Percentiles rank a stretch among this genome's conserved stretches.
Evolutionary conservation across 2,888 invertebrate species (phyloP).

Genomic region (Troides oblongomaculatus): DNA sequence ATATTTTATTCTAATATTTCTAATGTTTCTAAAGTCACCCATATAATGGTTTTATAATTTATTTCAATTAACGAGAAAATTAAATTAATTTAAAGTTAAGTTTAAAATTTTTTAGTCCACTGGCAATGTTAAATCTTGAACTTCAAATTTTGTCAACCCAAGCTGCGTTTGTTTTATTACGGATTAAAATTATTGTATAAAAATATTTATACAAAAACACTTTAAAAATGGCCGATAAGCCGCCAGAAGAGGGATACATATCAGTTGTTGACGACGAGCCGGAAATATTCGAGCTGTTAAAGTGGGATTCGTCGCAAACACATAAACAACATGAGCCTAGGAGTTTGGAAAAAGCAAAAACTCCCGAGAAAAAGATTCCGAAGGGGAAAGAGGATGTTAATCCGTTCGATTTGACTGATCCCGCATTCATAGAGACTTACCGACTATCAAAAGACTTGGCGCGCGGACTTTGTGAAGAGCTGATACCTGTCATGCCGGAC

Average conservation of each 20-base stretch:
- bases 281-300: conserved; percentile 69
- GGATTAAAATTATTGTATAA: conserved; percentile 36
- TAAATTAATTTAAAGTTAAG: too few relatives aligned
- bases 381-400: conserved; percentile 57
- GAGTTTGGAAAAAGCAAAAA: conserved; percentile 60
- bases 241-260: conserved; percentile 71
- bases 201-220: conserved; percentile 48
- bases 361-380: conserved; percentile 60
- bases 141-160: conserved; percentile 39
- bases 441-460: conserved; percentile 66
- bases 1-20: too few relatives aligned
- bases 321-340: conserved; percentile 47
- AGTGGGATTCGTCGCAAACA: conserved; percentile 67
- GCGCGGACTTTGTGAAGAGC: conserved; percentile 60
- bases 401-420: conserved; percentile 65
- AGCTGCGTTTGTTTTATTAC: conserved; percentile 51
- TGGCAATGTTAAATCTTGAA: conserved; percentile 29
- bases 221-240: conserved; percentile 69
- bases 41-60: too few relatives aligned
- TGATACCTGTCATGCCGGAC: conserved; percentile 69
- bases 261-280: conserved; percentile 74
- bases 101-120: neutral
- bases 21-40: too few relatives aligned
- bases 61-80: too few relatives aligned
- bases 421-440: conserved; percentile 63